These are phyloP conservation scores for Aulostomus chinensis DNA, from an alignment of 2,797 vertebrate genomes.

Conservation along the genomic window DNA sequence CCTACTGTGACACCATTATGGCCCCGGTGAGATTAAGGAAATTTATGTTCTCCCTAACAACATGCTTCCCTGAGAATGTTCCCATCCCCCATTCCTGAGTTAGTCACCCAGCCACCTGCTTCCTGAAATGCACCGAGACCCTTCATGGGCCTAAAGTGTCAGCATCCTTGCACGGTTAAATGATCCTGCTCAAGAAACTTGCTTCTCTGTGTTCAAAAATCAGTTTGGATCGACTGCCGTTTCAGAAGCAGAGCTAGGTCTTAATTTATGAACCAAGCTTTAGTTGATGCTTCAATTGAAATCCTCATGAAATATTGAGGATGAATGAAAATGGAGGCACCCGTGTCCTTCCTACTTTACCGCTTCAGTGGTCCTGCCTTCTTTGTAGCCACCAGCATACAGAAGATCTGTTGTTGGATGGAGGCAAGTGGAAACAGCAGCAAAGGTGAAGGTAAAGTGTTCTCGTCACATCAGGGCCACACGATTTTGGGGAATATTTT, in stretches of 20 bases:
- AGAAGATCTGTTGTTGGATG: not conserved
- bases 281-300: slow-evolving; percentile 36
- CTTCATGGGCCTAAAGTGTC: no score
- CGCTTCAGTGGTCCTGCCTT: slow-evolving; percentile 30
- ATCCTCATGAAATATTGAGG: slow-evolving; percentile 77
- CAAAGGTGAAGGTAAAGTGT: no score
- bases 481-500: no score
- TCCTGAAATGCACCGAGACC: slow-evolving; percentile 37
- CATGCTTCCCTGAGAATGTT: slow-evolving; percentile 47
- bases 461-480: no score
- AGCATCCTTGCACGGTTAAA: not conserved
- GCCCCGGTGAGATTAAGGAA: slow-evolving; percentile 22
- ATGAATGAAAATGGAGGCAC: slow-evolving; percentile 55
- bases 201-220: not conserved
- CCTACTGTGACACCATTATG: slow-evolving; percentile 19
- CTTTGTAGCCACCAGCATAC: slow-evolving; percentile 38
- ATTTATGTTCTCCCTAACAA: slow-evolving; percentile 38
- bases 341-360: slow-evolving; percentile 30
- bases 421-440: no score
- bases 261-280: no score
- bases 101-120: slow-evolving; percentile 49
- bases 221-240: no score
- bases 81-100: slow-evolving; percentile 42
- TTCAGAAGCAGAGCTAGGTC: slow-evolving; percentile 9
- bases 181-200: not conserved